Base-by-base conservation (phyloP, 92 coral and sea anemone genomes). In the Porites cylindrica region DNA sequence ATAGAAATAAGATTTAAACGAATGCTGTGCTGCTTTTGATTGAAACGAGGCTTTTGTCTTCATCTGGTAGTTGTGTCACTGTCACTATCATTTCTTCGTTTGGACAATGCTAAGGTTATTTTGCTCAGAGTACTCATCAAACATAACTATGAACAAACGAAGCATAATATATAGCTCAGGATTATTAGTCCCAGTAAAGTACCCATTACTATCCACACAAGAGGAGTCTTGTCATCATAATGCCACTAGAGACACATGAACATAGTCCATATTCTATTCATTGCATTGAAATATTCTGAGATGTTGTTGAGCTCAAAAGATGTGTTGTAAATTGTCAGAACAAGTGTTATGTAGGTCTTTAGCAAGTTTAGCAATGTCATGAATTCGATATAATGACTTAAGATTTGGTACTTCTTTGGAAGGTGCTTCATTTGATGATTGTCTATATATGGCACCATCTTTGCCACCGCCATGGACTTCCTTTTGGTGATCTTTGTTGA, bases 171-270 rank as follows among this genome's bases (percentile, higher is more conserved):
- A 77, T 13, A 88, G 71, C 8, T 11, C 72, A 19, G 85, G 85
- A 20, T 59, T 70, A 61, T 83, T 4, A 32, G 19, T 50, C 14
- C 82, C 87, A 83, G 24, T 83, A 20, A 1, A 29, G 87, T 17
- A 51, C 59, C 24, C 64, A 72, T 83, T 7, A 26, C 38, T 7
- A 90, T 29, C 91, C 88, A 91, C 26, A 90, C 91, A 26, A 90
- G 82, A 10, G 91, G 88, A 11, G 88, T 77, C 56, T 90, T 85
- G 85, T 86, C 65, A 18, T 85, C 86, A 70, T 90, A 90, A 6
- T 51, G 70, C 7, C 90, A 70, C 73, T 70, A 63, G 11, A 79
- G 32, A 69, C 85, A 87, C 10, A 76, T 64, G 51, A 90, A 90
- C 93, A 90, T 90, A 2, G 75, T 81, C 78, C 73, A 87, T 50